Conservation (phyloP, 92 coral and sea anemone species). For the Umimayanthus kanabou region DNA sequence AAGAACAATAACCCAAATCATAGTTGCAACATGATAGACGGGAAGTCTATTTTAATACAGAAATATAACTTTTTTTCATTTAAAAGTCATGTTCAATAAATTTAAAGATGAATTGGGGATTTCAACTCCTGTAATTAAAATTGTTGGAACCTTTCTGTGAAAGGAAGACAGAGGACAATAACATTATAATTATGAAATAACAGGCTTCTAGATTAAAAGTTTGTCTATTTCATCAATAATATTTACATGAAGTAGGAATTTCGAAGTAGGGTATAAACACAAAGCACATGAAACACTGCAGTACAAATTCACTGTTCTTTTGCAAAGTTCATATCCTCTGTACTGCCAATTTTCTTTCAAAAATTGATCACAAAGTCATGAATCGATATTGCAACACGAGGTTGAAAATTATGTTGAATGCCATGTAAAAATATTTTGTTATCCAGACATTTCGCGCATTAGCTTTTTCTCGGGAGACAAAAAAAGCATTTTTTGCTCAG, state of each 20-base stretch:
- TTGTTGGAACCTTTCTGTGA: not conserved
- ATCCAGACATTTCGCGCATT: too few species aligned
- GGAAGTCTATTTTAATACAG: not conserved
- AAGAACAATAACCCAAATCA: too few species aligned
- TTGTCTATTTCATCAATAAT: not conserved
- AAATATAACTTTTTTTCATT: not conserved
- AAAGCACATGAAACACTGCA: slow-evolving; percentile 1
- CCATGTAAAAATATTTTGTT: too few species aligned
- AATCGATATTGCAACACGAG: not conserved
- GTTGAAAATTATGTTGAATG: too few species aligned
- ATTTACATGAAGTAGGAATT: not conserved
- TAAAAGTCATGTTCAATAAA: not conserved
- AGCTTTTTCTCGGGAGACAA: too few species aligned
- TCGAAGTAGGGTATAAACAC: not conserved
- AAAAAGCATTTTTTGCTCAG: too few species aligned
- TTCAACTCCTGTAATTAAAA: not conserved
- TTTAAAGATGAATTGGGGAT: not conserved
- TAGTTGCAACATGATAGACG: not conserved
- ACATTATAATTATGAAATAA: too few species aligned
- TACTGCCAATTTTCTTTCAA: not conserved
- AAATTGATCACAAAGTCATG: not conserved
- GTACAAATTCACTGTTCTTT: not conserved
- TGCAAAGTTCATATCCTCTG: not conserved
- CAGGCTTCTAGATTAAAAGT: not conserved
- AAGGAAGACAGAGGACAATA: too few species aligned